Conservation (phyloP, 2,113 vertebrate species). For the Canis aureus region DNA sequence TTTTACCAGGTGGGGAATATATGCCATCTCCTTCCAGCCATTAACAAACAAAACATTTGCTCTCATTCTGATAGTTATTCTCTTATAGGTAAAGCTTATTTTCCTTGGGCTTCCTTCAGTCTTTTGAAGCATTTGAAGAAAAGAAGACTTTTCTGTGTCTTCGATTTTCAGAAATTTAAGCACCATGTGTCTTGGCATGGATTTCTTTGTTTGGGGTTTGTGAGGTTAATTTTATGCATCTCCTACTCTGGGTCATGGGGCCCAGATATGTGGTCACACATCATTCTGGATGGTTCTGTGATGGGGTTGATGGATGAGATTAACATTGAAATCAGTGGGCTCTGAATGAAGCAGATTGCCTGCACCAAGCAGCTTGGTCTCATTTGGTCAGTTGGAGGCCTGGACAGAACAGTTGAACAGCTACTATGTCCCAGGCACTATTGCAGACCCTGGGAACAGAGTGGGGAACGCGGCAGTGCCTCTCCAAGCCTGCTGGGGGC, state of each 20-base stretch:
- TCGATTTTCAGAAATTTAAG: background rate
- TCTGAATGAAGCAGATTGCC: fast-evolving
- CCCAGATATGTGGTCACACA: background rate
- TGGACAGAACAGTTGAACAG: background rate
- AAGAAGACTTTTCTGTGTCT: background rate
- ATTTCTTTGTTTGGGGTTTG: background rate
- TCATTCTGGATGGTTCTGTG: background rate
- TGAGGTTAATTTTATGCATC: background rate
- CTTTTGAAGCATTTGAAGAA: too few relatives aligned
- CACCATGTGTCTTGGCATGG: fast-evolving
- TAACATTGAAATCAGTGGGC: background rate
- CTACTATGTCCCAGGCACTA: background rate
- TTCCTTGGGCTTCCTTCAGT: background rate
- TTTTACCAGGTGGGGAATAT: too few relatives aligned
- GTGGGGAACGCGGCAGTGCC: background rate
- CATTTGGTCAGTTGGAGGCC: fast-evolving
- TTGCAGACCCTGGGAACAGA: background rate
- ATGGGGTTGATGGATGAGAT: background rate
- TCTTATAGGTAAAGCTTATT: background rate
- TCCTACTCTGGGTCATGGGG: fast-evolving
- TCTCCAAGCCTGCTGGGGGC: fast-evolving
- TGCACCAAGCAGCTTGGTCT: background rate
- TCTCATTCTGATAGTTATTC: background rate
- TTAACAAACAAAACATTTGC: too few relatives aligned
- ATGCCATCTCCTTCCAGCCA: fast-evolving